Evolutionary conservation across 2,797 vertebrate genomes (phyloP).

Genomic region (Synanceia verrucosa): DNA sequence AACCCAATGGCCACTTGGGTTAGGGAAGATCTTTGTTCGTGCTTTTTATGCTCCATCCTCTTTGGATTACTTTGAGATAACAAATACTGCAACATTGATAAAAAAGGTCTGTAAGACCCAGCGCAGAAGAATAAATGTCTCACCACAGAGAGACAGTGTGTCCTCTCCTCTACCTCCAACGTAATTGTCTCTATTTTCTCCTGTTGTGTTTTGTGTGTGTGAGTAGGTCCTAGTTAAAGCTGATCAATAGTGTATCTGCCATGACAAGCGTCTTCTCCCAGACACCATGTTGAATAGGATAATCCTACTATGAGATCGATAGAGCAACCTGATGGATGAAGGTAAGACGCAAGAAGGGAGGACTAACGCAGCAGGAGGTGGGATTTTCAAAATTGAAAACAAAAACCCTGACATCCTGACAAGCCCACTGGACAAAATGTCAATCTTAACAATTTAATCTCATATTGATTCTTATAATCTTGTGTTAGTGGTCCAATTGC

Average conservation of each 20-base stretch:
- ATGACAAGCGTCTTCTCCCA: constrained; percentile 72
- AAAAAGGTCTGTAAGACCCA: neutral
- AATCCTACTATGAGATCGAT: constrained; percentile 79
- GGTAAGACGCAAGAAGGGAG: constrained; percentile 27
- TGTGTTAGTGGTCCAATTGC: constrained; percentile 13
- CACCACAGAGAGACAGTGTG: constrained; percentile 13
- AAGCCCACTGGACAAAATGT: constrained; percentile 28
- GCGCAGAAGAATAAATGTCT: neutral
- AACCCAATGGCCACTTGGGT: neutral
- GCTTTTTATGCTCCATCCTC: neutral
- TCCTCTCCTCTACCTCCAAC: constrained; percentile 24
- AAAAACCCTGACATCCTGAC: constrained; percentile 46
- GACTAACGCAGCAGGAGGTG: constrained; percentile 16
- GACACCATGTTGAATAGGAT: constrained; percentile 80
- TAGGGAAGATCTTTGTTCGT: neutral
- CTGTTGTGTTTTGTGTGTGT: constrained; percentile 20
- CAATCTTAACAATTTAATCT: constrained; percentile 45
- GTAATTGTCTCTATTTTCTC: constrained; percentile 45
- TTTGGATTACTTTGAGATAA: neutral
- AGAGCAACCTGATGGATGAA: constrained; percentile 67
- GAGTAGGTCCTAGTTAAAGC: constrained; percentile 69
- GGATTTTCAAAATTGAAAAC: constrained; percentile 46
- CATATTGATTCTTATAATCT: constrained; percentile 42
- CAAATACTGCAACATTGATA: neutral
- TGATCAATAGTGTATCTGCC: constrained; percentile 81